Base-by-base conservation (phyloP, 2,888 invertebrate species). In the Molanna angustata region DNA sequence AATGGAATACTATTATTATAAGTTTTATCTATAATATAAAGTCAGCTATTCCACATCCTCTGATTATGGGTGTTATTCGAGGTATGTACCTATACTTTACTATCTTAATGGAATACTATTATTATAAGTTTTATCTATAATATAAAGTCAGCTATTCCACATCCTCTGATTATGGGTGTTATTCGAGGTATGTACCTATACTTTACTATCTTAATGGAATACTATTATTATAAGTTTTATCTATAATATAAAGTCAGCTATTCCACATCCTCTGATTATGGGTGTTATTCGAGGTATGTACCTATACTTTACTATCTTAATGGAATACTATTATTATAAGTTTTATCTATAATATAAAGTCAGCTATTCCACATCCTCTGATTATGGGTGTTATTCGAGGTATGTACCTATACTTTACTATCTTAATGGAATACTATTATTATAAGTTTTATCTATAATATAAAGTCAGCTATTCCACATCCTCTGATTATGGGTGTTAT, bases 251-350 rank as follows among this genome's bases (percentile, higher is more conserved):
- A 99, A 99, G 72, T 96, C 97, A 33, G 99, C 98, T 45, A 99
- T 99, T 68, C 98, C 99, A n/a, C 99, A 99, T 83, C 99, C 99
- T 2, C 79, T 99, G 21, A 99, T 99, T 63, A 97, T 99, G 97
- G 98, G 98, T 11, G 97, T 99, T 22, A 99, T 99, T 57, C 80
- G 97, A 85, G 92, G 91, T 91, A 17, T 21, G 13, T 37, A 27
- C 27, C 4, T 20, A 7, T 22, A 7, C 62, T 17, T 57, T 56
- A 27, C 6, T 27, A 27, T 27, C n/a, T n/a, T n/a, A n/a, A n/a
- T n/a, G n/a, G n/a, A n/a, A n/a, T n/a, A n/a, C n/a, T n/a, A n/a
- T n/a, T n/a, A n/a, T n/a, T n/a, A n/a, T n/a, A n/a, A n/a, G n/a
- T n/a, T n/a, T n/a, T n/a, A n/a, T n/a, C n/a, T n/a, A n/a, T n/a